Conservation (phyloP, 2,888 invertebrate genomes). For the Eilema caniola region DNA sequence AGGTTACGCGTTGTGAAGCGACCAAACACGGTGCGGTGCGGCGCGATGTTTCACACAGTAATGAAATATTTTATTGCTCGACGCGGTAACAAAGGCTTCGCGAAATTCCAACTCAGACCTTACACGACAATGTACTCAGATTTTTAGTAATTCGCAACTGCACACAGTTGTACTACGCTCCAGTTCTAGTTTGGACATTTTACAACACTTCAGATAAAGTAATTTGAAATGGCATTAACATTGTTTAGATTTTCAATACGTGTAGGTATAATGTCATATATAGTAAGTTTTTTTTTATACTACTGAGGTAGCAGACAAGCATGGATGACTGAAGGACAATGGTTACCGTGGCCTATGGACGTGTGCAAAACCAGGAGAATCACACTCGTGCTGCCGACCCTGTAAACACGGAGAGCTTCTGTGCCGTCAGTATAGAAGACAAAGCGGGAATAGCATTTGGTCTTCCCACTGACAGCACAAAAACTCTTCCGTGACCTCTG, state of each 20-base stretch:
- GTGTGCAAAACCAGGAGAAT: too few species aligned
- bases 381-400: too few species aligned
- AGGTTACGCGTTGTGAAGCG: conserved; percentile 17
- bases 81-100: conserved; percentile 67
- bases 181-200: conserved; percentile 52
- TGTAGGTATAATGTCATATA: background rate
- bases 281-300: too few species aligned
- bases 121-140: conserved; percentile 79
- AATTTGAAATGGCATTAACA: background rate
- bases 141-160: conserved; percentile 76
- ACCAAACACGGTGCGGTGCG: conserved; percentile 25
- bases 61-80: conserved; percentile 81
- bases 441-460: too few species aligned
- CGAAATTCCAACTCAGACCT: conserved; percentile 65
- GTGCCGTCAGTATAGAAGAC: too few species aligned
- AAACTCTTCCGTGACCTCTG: too few species aligned
- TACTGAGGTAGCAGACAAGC: too few species aligned
- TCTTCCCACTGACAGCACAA: too few species aligned
- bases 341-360: too few species aligned
- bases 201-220: conserved; percentile 3
- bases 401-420: too few species aligned
- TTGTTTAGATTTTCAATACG: background rate
- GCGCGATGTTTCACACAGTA: conserved; percentile 72
- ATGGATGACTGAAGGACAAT: too few species aligned
- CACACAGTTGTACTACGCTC: conserved; percentile 60